Evolutionary conservation across 2,113 vertebrate genomes (phyloP).

Genomic region (Poeciliopsis occidentalis): DNA sequence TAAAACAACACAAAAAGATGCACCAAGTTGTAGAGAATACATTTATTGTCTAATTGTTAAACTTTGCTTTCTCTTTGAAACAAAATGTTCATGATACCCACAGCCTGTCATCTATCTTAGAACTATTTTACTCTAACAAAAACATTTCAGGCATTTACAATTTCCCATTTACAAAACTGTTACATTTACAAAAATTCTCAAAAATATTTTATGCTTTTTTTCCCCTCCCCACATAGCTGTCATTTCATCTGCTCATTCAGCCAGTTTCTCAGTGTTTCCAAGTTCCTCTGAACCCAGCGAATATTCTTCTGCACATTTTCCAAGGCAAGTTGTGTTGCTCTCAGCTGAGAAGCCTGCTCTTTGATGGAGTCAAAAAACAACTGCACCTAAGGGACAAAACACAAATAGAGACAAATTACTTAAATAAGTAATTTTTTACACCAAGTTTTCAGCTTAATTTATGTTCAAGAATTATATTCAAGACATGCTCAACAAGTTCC

Average conservation of each 20-base stretch:
- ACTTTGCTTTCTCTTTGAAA: neutral
- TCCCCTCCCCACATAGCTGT: neutral
- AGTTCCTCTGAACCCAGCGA: conserved; percentile 79
- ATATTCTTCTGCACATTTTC: conserved; percentile 83
- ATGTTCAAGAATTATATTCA: neutral
- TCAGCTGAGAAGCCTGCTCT: conserved; percentile 79
- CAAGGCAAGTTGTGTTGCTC: conserved; percentile 72
- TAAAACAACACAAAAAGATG: neutral
- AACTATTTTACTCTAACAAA: too few relatives aligned
- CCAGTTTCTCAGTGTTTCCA: conserved; percentile 76
- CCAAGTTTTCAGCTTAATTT: neutral
- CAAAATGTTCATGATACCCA: neutral
- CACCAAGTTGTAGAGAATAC: neutral
- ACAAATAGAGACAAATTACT: neutral
- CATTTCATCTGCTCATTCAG: conserved; percentile 61
- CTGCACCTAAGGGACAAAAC: conserved; percentile 73
- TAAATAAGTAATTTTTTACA: neutral
- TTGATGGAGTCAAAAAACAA: conserved; percentile 80
- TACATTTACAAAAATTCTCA: neutral
- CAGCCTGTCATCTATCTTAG: neutral
- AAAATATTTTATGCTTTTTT: neutral
- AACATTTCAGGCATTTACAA: too few relatives aligned
- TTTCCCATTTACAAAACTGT: neutral
- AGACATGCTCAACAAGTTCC: neutral
- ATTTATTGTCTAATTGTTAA: neutral